Evolutionary conservation across 1,140 invertebrate genomes (phyloP).

Genomic region (Bombus haemorrhoidalis): DNA sequence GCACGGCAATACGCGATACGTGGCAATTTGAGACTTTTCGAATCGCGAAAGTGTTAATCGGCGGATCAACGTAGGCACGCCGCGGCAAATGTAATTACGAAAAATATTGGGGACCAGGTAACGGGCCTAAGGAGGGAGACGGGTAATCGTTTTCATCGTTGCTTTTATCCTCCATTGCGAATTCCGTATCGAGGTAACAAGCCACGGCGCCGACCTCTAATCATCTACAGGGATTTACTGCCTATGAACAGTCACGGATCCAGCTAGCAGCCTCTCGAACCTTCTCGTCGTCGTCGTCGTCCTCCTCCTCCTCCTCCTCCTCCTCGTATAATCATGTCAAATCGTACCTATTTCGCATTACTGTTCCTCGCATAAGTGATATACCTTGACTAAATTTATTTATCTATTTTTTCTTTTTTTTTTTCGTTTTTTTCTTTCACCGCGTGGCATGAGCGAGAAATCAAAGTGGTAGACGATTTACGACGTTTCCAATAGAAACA

Average conservation of each 20-base stretch:
- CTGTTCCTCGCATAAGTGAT: not conserved
- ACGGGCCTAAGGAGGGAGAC: conserved; percentile 6
- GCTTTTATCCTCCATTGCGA: conserved; percentile 58
- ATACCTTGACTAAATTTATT: not conserved
- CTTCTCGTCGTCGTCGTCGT: not conserved
- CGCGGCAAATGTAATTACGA: conserved; percentile 3
- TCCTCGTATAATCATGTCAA: conserved; percentile 39
- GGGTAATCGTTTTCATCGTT: conserved; percentile 57
- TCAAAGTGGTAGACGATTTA: not conserved
- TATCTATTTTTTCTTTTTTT: too few relatives aligned
- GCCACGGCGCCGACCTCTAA: conserved; percentile 62
- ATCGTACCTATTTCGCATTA: conserved; percentile 48
- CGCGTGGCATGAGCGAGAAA: not conserved
- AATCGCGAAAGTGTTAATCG: conserved; percentile 21
- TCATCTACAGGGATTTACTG: conserved; percentile 62
- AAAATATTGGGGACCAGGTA: conserved; percentile 17
- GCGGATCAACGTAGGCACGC: not conserved
- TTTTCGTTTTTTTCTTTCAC: too few relatives aligned
- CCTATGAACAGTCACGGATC: conserved; percentile 44
- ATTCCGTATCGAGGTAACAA: conserved; percentile 65
- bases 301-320: not conserved
- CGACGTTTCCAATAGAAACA: not conserved
- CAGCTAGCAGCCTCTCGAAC: conserved; percentile 34
- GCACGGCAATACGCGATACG: not conserved
- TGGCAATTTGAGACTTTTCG: not conserved